These are phyloP conservation scores for Tetrax tetrax DNA, from an alignment of 2,113 vertebrate species.

Conservation along the genomic window DNA sequence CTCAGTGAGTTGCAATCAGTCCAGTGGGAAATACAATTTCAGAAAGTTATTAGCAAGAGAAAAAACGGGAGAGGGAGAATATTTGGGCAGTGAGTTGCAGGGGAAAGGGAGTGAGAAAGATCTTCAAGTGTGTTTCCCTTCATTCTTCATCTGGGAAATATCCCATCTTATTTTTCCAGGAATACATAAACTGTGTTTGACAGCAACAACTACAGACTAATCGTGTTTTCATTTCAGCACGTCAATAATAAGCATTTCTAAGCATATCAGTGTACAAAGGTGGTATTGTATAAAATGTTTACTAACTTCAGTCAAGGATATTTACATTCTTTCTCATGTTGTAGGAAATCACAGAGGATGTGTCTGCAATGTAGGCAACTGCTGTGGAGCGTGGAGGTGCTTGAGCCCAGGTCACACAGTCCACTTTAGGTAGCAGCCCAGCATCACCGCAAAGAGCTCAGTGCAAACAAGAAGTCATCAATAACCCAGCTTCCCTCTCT, in stretches of 20 bases:
- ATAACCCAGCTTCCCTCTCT: background rate
- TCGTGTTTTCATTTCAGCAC: background rate
- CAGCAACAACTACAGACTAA: background rate
- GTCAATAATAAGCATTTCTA: background rate
- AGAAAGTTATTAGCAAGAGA: background rate
- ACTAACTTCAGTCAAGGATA: background rate
- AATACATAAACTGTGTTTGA: background rate
- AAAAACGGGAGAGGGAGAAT: background rate
- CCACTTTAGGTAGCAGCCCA: background rate
- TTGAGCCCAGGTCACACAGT: background rate
- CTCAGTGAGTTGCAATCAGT: background rate
- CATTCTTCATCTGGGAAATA: background rate
- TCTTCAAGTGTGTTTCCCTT: background rate
- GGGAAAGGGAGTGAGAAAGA: background rate
- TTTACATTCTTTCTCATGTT: background rate
- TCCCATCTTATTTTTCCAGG: background rate
- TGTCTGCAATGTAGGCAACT: background rate
- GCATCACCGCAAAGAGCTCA: background rate
- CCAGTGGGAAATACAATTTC: background rate
- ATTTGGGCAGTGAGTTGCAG: accelerated
- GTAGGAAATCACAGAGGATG: background rate
- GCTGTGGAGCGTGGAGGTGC: background rate
- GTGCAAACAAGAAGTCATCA: background rate
- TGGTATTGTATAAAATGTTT: background rate
- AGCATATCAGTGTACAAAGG: background rate